Conservation (phyloP, 2,888 invertebrate species). For the Callosobruchus maculatus region DNA sequence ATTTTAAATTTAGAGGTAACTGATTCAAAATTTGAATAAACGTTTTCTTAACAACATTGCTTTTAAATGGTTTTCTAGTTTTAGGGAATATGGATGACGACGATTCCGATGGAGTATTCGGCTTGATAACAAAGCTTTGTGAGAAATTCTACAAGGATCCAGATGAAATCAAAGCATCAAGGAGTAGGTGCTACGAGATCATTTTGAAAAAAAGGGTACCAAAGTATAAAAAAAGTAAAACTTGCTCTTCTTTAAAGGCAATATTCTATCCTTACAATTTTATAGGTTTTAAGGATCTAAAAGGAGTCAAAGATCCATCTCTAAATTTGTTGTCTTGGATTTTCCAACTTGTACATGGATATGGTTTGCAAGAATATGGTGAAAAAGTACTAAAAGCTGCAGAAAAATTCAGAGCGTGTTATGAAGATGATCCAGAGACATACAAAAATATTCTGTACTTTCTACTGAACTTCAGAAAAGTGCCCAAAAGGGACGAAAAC, state of each 20-base stretch:
- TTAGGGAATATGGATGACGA: slow-evolving; percentile 15
- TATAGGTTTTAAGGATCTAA: slow-evolving; percentile 29
- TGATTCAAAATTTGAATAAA: too few relatives aligned
- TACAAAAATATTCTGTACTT: slow-evolving; percentile 17
- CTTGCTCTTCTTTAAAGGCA: neutral
- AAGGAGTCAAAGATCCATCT: slow-evolving; percentile 35
- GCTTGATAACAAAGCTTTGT: slow-evolving; percentile 41
- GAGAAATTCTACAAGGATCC: slow-evolving; percentile 32
- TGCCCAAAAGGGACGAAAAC: slow-evolving; percentile 21
- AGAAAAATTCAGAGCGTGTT: slow-evolving; percentile 18
- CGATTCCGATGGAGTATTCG: slow-evolving; percentile 19
- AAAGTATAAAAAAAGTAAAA: slow-evolving; percentile 18
- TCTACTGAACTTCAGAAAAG: slow-evolving; percentile 18
- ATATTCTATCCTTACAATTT: slow-evolving; percentile 6
- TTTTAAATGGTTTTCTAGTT: neutral
- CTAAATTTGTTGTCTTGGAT: slow-evolving; percentile 41
- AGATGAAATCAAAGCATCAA: slow-evolving; percentile 28
- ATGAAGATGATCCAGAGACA: slow-evolving; percentile 14
- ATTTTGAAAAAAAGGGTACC: slow-evolving; percentile 29
- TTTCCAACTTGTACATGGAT: slow-evolving; percentile 34
- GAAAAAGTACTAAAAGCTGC: slow-evolving; percentile 27
- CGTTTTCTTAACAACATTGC: too few relatives aligned
- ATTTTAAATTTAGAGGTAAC: too few relatives aligned
- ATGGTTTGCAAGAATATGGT: slow-evolving; percentile 33
- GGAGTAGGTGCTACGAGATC: slow-evolving; percentile 39